Evolutionary conservation across 2,113 vertebrate species (phyloP).

Genomic region (Prolemur simus): DNA sequence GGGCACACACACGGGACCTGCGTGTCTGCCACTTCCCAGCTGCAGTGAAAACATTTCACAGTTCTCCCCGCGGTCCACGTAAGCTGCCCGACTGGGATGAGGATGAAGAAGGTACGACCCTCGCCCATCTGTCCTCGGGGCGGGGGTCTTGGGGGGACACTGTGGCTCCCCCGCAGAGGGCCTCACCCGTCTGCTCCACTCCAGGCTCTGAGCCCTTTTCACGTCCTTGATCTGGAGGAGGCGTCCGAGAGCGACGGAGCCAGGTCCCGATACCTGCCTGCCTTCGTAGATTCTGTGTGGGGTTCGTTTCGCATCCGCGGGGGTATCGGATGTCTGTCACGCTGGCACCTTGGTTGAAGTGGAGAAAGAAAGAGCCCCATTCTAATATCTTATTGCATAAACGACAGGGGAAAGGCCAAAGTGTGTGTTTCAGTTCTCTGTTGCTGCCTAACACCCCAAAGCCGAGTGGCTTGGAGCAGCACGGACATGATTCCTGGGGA

Average conservation of each 20-base stretch:
- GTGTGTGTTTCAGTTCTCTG: neutral
- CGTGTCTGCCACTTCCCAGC: neutral
- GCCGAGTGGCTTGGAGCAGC: neutral
- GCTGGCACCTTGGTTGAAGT: neutral
- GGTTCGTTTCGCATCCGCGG: neutral
- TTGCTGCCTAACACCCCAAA: neutral
- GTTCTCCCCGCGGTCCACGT: neutral
- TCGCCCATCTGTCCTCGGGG: neutral
- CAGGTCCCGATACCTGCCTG: neutral
- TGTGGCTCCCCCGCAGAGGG: neutral
- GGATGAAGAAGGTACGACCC: neutral
- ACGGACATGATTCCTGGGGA: accelerated
- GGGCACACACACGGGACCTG: neutral
- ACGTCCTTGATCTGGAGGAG: neutral
- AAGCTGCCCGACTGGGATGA: neutral
- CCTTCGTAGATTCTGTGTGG: neutral
- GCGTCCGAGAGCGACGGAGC: neutral
- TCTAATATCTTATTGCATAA: neutral
- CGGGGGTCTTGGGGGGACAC: no score
- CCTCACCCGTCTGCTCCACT: neutral
- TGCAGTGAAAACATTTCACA: neutral
- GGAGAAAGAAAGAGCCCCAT: neutral
- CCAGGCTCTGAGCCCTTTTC: neutral
- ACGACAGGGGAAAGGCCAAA: neutral
- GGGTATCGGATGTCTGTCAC: constrained; percentile 5